These are phyloP conservation scores for Tenodera sinensis DNA, from an alignment of 2,888 invertebrate species.

Conservation along the genomic window DNA sequence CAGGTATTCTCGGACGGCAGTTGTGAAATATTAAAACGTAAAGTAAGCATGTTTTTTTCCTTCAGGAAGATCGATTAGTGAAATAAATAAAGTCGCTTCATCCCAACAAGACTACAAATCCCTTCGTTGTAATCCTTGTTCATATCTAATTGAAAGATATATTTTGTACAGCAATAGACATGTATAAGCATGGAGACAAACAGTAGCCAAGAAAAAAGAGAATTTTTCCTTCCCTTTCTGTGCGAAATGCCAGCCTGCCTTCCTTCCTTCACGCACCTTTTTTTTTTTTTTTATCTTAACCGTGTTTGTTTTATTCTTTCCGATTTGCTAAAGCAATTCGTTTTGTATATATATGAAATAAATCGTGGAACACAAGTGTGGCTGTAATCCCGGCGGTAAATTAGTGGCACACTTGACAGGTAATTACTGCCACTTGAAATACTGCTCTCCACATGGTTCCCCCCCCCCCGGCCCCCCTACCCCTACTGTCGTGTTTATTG, in stretches of 20 bases:
- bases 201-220: neutral
- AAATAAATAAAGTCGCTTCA: neutral
- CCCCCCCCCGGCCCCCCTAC: neutral
- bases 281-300: neutral
- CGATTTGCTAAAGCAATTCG: neutral
- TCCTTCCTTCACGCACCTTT: neutral
- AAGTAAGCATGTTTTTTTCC: neutral
- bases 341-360: neutral
- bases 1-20: neutral
- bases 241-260: neutral
- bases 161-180: neutral
- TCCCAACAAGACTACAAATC: neutral
- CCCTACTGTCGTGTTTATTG: neutral
- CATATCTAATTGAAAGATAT: too few species aligned
- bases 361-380: neutral
- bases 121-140: neutral
- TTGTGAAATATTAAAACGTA: neutral
- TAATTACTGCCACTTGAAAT: conserved; percentile 11
- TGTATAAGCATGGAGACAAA: neutral
- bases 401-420: conserved; percentile 7
- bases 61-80: neutral
- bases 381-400: conserved; percentile 8
- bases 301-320: neutral
- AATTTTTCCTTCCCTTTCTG: neutral
- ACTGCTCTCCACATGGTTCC: neutral